A percentile compares a stretch with the other conserved stretches of the same genome.
Conservation (phyloP, 2,888 invertebrate species). For the Hydroisotoma schaefferi region DNA sequence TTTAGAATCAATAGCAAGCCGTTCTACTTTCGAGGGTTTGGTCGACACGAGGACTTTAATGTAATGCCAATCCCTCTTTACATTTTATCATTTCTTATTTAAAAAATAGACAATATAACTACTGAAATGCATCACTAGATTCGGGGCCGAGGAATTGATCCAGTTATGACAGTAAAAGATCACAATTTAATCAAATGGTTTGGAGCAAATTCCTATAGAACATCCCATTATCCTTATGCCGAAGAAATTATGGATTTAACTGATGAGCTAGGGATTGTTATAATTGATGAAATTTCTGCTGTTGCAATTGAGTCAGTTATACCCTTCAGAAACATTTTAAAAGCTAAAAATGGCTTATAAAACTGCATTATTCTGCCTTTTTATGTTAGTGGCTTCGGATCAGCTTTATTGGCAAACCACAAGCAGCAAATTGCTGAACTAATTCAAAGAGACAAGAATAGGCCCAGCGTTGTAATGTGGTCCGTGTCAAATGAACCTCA, state of each 20-base stretch:
- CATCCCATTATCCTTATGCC: constrained; percentile 97
- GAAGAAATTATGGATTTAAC: constrained; percentile 88
- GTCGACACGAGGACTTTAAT: constrained; percentile 41
- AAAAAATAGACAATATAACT: no score
- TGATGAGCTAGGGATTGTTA: constrained; percentile 86
- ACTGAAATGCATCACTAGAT: no score
- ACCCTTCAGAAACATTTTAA: constrained; percentile 2
- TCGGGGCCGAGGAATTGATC: constrained; percentile 89
- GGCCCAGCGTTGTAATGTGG: constrained; percentile 94
- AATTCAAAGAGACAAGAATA: constrained; percentile 86
- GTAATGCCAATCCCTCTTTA: no score
- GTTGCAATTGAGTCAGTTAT: constrained; percentile 74
- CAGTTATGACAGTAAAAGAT: constrained; percentile 81
- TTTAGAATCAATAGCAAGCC: constrained; percentile 38
- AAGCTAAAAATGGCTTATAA: no score
- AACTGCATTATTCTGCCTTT: no score
- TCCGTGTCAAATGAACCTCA: constrained; percentile 93
- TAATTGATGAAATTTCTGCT: constrained; percentile 92
- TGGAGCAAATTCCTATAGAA: constrained; percentile 81
- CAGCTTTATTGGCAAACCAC: constrained; percentile 72
- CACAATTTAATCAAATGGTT: constrained; percentile 88
- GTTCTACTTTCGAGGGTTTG: constrained; percentile 42
- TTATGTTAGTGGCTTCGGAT: constrained; percentile 53
- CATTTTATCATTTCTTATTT: no score
- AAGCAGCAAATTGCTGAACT: constrained; percentile 80